Evolutionary conservation across 2,113 vertebrate species (phyloP), one percentile per base, ranked within the genome.

Genomic region (Psittacula cyanocephala): DNA sequence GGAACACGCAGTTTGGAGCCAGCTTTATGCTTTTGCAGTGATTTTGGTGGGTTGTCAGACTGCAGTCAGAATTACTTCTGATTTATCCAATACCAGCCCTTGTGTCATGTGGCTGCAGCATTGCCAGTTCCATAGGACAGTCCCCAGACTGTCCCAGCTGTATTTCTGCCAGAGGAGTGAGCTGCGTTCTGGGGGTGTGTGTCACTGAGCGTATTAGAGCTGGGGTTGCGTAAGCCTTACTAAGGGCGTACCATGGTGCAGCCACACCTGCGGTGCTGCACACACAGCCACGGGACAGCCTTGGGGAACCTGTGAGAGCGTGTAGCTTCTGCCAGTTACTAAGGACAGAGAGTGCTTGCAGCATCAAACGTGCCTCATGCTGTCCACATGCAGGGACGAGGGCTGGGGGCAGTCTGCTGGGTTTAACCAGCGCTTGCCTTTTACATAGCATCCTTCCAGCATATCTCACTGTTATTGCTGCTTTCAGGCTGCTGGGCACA

Each of bases 61-160:
- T 5, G 25, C 69, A 14, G 3, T 16, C 11, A 9, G 62, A 39
- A 52, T 27, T 13, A 44, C 4, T 44, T 78, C 20, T 55, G 6
- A 5, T 60, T 76, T 50, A 68, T 60, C 64, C 77, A 44, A 14
- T 19, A 29, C 6, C 67, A 88, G 24, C 65, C 57, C 69, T 39
- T 0, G 2, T 22, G 37, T 44, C 28, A 8, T 0, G 0, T 0
- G 0, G 62, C 29, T 68, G 65, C 60, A 20, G 24, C 17, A 29
- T 31, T 67, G 15, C 55, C 59, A 11, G 74, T 44, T 57, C 17
- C 71, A 2, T 8, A 1, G 33, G 41, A 78, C 10, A 2, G 6
- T 81, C 29, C 29, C 35, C 33, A 11, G 3, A 5, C 37, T 4
- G 46, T 12, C 35, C 53, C 25, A 0, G 12, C 68, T 39, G 35